A percentile compares a stretch with the other conserved stretches of the same genome.
phyloP scores from a whole-genome alignment of 1,140 invertebrate species.

The Amyelois transitella region DNA sequence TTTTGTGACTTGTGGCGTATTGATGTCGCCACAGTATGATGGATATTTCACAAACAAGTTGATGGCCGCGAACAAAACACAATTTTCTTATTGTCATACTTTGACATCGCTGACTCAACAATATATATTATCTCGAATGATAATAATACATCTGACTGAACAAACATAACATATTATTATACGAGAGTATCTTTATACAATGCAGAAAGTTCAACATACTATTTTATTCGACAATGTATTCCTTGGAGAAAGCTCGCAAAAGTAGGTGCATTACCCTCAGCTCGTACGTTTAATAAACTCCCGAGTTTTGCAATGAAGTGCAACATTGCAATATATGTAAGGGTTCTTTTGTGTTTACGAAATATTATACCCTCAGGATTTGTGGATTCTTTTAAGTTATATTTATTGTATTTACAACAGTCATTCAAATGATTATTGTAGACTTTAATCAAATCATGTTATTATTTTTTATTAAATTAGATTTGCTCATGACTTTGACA shows the following conservation, averaged over 20 bases:
- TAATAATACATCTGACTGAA: not conserved
- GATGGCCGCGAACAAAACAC: too few species aligned
- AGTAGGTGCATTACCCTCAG: not conserved
- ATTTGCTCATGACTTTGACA: too few species aligned
- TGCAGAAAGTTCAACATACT: not conserved
- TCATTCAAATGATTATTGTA: too few species aligned
- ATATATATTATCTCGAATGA: not conserved
- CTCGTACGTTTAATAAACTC: not conserved
- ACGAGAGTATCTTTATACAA: not conserved
- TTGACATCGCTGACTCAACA: not conserved
- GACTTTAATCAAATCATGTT: too few species aligned
- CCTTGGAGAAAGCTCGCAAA: not conserved
- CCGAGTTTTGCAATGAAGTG: not conserved
- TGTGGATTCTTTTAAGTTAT: too few species aligned
- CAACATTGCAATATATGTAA: too few species aligned
- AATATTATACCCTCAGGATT: too few species aligned
- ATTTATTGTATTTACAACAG: too few species aligned
- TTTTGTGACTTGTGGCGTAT: too few species aligned
- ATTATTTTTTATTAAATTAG: too few species aligned
- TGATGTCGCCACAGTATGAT: too few species aligned
- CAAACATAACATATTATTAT: not conserved
- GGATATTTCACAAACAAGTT: too few species aligned
- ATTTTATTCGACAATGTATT: not conserved
- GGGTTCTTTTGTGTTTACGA: not conserved
- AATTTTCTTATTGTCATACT: not conserved